Percentiles rank a stretch among this genome's conserved stretches.
These are phyloP conservation scores for Natator depressus DNA, from an alignment of 2,113 vertebrate species.

Conservation along the genomic window DNA sequence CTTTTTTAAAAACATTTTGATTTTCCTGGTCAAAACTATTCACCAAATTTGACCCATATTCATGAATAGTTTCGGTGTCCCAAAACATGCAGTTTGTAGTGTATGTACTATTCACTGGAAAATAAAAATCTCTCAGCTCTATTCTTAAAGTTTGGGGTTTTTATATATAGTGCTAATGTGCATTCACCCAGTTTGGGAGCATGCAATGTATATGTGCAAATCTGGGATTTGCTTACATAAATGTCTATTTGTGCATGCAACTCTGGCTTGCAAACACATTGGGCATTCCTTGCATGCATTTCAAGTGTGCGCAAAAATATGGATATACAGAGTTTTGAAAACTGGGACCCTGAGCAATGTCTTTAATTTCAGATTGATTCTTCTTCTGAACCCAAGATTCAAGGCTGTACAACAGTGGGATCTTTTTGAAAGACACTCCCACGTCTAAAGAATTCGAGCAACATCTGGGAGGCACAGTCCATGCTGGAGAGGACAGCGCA, in stretches of 20 bases:
- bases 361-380: neutral
- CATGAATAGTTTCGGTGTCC: too few relatives aligned
- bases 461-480: conserved; percentile 49
- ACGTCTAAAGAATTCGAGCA: neutral
- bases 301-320: neutral
- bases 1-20: too few relatives aligned
- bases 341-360: neutral
- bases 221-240: neutral
- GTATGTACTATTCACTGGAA: neutral
- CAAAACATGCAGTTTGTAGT: neutral
- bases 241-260: fast-evolving
- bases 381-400: neutral
- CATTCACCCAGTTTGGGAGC: neutral
- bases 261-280: neutral
- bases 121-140: neutral
- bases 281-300: neutral
- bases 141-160: too few relatives aligned
- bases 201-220: neutral
- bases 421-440: neutral
- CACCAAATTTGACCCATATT: too few relatives aligned
- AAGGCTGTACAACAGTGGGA: neutral
- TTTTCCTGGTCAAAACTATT: too few relatives aligned
- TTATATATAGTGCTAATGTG: conserved; percentile 1
- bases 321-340: conserved; percentile 28
- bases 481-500: conserved; percentile 11